phyloP scores from a whole-genome alignment of 2,113 vertebrate genomes.

The Nyctibius bracteatus region DNA sequence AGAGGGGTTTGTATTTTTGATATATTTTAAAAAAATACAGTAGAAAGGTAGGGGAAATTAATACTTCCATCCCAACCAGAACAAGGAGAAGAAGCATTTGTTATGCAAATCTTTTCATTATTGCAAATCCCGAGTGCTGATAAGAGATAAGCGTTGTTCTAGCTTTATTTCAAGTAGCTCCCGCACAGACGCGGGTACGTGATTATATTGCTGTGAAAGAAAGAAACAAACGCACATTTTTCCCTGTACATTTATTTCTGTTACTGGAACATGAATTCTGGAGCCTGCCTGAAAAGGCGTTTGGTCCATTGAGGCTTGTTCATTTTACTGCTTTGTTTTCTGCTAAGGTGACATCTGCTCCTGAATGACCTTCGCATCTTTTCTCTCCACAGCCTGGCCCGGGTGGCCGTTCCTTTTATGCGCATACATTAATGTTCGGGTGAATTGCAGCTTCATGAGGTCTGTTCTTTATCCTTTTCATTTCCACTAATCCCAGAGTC shows the following conservation, averaged over 20 bases:
- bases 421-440: conserved; percentile 62
- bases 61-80: conserved; percentile 56
- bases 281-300: conserved; percentile 61
- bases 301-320: conserved; percentile 66
- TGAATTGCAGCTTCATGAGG: conserved; percentile 58
- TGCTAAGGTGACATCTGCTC: conserved; percentile 72
- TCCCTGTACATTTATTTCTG: conserved; percentile 41
- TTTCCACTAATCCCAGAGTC: conserved; percentile 45
- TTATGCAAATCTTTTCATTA: conserved; percentile 74
- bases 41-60: conserved; percentile 60
- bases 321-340: conserved; percentile 67
- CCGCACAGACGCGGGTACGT: background rate
- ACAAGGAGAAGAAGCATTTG: conserved; percentile 62
- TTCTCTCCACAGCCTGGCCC: conserved; percentile 49
- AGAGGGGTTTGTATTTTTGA: background rate
- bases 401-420: conserved; percentile 59
- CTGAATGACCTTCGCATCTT: conserved; percentile 68
- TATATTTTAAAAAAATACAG: background rate
- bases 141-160: conserved; percentile 68
- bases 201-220: conserved; percentile 24
- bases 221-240: conserved; percentile 41
- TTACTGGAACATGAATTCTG: conserved; percentile 45
- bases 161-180: conserved; percentile 57
- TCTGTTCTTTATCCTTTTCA: conserved; percentile 59
- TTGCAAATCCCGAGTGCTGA: conserved; percentile 65